Conservation (phyloP, 2,113 vertebrate species). For the Sinocyclocheilus grahami region DNA sequence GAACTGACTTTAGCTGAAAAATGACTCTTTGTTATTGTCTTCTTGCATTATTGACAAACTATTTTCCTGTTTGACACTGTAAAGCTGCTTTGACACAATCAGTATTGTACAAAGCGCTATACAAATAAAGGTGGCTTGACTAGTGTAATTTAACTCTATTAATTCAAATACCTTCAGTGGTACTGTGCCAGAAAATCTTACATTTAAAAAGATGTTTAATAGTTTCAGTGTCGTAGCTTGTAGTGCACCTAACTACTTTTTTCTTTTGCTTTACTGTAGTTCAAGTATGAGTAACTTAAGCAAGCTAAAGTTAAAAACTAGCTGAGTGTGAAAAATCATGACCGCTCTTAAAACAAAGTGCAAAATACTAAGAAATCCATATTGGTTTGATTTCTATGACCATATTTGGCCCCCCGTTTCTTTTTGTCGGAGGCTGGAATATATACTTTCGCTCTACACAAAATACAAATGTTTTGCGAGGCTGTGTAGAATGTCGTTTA, state of each 20-base stretch:
- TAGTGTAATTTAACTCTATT: too few species aligned
- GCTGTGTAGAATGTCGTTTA: slow-evolving; percentile 8
- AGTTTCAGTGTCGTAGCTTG: background rate
- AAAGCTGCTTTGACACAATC: too few species aligned
- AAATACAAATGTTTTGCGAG: background rate
- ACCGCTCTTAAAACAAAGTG: too few species aligned
- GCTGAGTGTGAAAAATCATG: background rate
- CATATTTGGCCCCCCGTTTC: background rate
- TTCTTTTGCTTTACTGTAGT: too few species aligned
- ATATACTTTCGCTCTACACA: background rate
- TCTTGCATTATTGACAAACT: too few species aligned
- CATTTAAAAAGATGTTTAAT: background rate
- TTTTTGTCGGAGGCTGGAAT: background rate
- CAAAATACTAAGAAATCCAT: background rate
- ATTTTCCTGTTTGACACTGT: too few species aligned
- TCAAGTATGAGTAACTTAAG: too few species aligned
- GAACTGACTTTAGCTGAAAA: too few species aligned
- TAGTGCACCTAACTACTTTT: background rate
- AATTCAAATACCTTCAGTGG: background rate
- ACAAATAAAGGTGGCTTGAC: too few species aligned
- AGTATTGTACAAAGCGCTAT: too few species aligned
- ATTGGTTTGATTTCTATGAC: background rate
- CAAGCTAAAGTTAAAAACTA: too few species aligned
- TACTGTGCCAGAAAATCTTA: background rate
- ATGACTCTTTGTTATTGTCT: too few species aligned